Conservation (phyloP, 2,113 vertebrate species). For the Chaenogobius annularis region DNA sequence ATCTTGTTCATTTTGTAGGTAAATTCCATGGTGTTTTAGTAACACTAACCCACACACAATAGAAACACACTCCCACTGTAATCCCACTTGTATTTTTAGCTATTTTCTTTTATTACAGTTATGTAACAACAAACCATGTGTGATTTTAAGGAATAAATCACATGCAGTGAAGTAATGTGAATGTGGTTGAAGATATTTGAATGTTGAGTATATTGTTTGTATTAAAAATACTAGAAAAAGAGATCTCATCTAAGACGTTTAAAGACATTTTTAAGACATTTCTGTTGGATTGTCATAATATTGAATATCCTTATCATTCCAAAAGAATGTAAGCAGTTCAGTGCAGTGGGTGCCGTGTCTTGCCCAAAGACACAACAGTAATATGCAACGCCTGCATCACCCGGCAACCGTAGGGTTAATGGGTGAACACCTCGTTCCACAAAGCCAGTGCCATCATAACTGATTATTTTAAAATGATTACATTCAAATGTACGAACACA, state of each 20-base stretch:
- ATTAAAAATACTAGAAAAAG: no score
- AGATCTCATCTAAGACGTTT: no score
- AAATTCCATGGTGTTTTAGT: not conserved
- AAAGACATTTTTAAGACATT: no score
- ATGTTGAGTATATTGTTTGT: no score
- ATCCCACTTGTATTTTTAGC: conserved; percentile 2
- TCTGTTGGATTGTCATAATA: no score
- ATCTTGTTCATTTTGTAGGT: not conserved
- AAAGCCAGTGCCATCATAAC: not conserved
- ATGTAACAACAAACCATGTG: not conserved
- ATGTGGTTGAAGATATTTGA: no score
- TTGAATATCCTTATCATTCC: no score
- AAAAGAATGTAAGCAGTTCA: no score
- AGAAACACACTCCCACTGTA: not conserved
- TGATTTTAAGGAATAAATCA: not conserved
- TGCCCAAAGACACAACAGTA: not conserved
- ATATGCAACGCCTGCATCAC: not conserved
- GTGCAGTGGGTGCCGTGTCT: not conserved
- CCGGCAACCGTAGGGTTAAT: not conserved
- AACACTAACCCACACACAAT: not conserved
- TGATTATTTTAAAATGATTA: not conserved
- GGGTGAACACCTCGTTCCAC: not conserved
- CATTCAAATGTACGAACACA: no score
- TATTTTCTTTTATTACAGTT: not conserved
- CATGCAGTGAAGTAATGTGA: not conserved